These are phyloP conservation scores for Megalonaias nervosa DNA, from an alignment of 1,140 invertebrate species.

Conservation along the genomic window DNA sequence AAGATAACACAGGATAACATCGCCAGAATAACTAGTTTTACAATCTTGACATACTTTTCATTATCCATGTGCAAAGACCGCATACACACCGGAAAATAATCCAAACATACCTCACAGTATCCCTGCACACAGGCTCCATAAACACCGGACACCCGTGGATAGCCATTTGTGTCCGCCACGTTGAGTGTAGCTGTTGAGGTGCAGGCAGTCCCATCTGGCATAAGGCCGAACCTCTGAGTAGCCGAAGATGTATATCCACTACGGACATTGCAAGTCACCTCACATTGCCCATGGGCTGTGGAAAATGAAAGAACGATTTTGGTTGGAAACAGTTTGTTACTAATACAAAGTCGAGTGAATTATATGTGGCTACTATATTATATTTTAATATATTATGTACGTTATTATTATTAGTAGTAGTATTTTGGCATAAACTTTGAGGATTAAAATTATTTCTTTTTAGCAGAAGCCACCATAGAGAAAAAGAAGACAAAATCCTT, in stretches of 20 bases:
- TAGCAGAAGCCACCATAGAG: no score
- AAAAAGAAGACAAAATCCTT: no score
- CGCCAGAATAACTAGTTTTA: no score
- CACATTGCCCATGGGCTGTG: conserved; percentile 26
- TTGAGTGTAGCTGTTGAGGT: neutral
- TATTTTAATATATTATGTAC: no score
- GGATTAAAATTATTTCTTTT: no score
- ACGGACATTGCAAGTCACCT: conserved; percentile 18
- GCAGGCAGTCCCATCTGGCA: conserved; percentile 28
- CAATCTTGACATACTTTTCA: conserved; percentile 23
- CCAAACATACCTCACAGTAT: conserved; percentile 27
- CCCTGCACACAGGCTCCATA: conserved; percentile 22
- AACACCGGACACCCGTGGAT: conserved; percentile 14
- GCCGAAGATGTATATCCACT: neutral
- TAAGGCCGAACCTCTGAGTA: conserved; percentile 25
- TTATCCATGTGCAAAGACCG: conserved; percentile 17
- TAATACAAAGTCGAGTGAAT: no score
- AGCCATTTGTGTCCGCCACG: conserved; percentile 13
- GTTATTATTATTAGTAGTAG: no score
- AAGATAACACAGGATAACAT: no score
- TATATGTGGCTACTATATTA: no score
- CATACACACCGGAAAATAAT: conserved; percentile 4
- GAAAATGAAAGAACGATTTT: neutral
- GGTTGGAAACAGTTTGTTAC: no score
- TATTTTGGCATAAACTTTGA: no score